Conservation (phyloP, 2,888 invertebrate species). For the Pristionchus maxplancki region DNA sequence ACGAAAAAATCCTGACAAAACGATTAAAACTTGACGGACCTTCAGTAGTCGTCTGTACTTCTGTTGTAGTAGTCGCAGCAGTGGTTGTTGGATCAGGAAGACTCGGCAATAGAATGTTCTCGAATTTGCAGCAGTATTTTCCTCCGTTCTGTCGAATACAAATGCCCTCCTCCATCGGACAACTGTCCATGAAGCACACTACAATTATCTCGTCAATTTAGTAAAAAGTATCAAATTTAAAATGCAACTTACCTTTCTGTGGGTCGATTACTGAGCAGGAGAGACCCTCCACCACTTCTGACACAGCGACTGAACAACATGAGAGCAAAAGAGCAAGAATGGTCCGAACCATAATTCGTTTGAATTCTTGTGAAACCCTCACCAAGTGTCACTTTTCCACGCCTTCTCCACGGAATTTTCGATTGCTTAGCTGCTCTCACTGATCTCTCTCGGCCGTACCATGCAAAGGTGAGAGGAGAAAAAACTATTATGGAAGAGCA, state of each 20-base stretch:
- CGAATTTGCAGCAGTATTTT: neutral
- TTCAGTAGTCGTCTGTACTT: neutral
- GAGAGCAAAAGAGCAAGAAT: neutral
- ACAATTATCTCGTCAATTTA: too few species aligned
- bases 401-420: neutral
- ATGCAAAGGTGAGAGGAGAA: neutral
- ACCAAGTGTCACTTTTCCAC: neutral
- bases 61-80: neutral
- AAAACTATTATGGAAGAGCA: neutral
- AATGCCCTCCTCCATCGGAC: neutral
- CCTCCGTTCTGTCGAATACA: conserved; percentile 2
- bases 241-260: neutral
- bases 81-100: neutral
- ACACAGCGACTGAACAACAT: neutral
- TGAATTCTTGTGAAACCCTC: neutral
- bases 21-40: neutral
- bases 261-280: neutral
- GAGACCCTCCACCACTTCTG: neutral
- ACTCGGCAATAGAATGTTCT: neutral
- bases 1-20: neutral
- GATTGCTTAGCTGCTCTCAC: neutral
- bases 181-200: conserved; percentile 5
- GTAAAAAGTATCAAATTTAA: too few species aligned
- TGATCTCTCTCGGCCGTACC: neutral
- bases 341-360: neutral